These are phyloP conservation scores for Vultur gryphus DNA, from an alignment of 2,797 vertebrate genomes.

Conservation along the genomic window DNA sequence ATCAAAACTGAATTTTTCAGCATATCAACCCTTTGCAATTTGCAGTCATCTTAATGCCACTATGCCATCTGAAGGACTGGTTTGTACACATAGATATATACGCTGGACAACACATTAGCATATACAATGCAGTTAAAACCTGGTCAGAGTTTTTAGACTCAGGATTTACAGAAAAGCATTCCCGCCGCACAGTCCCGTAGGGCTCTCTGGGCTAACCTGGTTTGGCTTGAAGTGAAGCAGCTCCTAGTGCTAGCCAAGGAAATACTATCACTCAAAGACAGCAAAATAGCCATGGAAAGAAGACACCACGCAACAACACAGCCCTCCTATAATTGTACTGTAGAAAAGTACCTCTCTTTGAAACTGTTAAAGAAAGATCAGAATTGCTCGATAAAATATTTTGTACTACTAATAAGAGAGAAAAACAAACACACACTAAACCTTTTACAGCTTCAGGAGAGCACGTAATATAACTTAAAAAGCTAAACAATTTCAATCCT, in stretches of 20 bases:
- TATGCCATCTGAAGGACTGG: fast-evolving
- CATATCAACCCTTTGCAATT: not conserved
- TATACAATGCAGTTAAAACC: not conserved
- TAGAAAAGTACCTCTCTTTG: not conserved
- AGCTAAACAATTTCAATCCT: not conserved
- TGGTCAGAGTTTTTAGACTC: not conserved
- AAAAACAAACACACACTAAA: not conserved
- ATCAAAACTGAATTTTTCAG: not conserved
- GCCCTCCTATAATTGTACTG: not conserved
- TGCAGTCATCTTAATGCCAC: not conserved
- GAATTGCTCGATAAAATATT: not conserved
- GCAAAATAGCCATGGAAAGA: not conserved
- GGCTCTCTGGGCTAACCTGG: not conserved
- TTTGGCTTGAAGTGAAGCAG: not conserved
- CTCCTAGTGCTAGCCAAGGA: not conserved
- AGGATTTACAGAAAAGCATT: not conserved
- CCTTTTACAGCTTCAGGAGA: not conserved
- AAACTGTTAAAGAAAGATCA: not conserved
- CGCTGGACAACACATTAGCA: not conserved
- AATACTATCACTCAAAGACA: not conserved
- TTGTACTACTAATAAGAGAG: not conserved
- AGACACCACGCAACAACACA: not conserved
- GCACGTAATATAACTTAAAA: not conserved
- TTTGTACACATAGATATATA: not conserved
- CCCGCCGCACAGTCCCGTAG: not conserved